Evolutionary conservation across 2,888 invertebrate genomes (phyloP).

Genomic region (Prosopocoilus inquinatus): DNA sequence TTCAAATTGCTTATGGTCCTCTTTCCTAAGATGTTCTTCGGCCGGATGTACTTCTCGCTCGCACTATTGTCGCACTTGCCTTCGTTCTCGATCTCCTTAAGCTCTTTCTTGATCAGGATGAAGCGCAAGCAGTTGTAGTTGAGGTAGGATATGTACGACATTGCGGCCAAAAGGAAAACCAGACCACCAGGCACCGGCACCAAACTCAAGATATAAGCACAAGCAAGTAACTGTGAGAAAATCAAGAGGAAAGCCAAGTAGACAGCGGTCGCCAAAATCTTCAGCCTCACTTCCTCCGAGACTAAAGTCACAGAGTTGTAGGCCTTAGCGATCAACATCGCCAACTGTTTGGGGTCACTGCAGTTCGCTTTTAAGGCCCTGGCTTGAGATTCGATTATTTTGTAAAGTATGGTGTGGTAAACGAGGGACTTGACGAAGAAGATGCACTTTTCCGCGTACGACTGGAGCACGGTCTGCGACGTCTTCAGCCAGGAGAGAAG

Average conservation of each 20-base stretch:
- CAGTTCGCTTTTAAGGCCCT: neutral
- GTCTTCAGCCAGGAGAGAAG: conserved; percentile 41
- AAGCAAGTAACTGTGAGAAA: conserved; percentile 32
- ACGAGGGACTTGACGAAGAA: conserved; percentile 33
- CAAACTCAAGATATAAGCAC: conserved; percentile 33
- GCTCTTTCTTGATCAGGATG: conserved; percentile 16
- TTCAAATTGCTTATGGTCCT: conserved; percentile 31
- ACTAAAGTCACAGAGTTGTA: neutral
- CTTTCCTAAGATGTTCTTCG: conserved; percentile 27
- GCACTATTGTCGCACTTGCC: conserved; percentile 8
- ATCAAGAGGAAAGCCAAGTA: conserved; percentile 32
- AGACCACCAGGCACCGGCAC: conserved; percentile 36
- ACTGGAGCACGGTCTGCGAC: conserved; percentile 37
- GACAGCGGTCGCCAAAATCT: conserved; percentile 27
- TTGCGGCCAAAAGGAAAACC: conserved; percentile 34
- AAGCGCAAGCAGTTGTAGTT: conserved; percentile 23
- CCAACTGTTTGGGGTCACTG: conserved; percentile 9
- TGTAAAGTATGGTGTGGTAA: conserved; percentile 32
- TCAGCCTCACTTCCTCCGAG: conserved; percentile 7
- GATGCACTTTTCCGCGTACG: conserved; percentile 37
- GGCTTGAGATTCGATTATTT: conserved; percentile 22
- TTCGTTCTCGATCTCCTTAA: conserved; percentile 13
- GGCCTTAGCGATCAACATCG: neutral
- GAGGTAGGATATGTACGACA: conserved; percentile 26
- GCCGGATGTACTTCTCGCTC: conserved; percentile 13